Conservation (phyloP, 2,797 vertebrate genomes). For the Pseudotriccus pelzelni region DNA sequence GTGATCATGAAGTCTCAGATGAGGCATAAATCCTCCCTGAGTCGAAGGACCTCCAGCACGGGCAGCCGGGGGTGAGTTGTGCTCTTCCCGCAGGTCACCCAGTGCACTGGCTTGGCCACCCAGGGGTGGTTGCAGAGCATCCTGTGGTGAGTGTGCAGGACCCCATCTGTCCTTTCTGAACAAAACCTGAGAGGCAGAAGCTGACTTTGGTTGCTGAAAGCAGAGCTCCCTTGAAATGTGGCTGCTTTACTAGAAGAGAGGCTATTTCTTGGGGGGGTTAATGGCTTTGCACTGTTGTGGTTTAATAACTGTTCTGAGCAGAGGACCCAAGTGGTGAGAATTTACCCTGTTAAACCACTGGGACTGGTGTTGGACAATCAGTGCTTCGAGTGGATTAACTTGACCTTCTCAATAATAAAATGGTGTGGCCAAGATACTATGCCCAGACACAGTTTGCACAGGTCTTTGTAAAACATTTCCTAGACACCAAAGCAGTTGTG, state of each 20-base stretch:
- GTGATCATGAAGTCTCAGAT: conserved; percentile 98
- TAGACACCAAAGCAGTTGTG: not conserved
- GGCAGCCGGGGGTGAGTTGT: conserved; percentile 91
- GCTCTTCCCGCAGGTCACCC: not conserved
- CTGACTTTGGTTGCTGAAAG: not conserved
- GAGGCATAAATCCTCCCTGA: conserved; percentile 95
- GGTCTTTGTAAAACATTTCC: not conserved
- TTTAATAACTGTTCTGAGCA: not conserved
- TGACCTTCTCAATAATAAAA: not conserved
- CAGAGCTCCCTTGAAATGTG: not conserved
- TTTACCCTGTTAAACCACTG: not conserved
- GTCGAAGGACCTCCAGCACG: conserved; percentile 91
- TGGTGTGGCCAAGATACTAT: not conserved
- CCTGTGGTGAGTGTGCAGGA: rapidly evolving
- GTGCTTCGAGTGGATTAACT: not conserved
- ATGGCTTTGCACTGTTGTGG: not conserved
- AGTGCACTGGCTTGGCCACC: not conserved
- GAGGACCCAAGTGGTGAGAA: not conserved
- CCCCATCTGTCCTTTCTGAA: not conserved
- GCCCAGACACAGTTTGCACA: not conserved
- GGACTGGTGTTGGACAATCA: not conserved
- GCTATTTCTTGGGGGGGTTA: not conserved
- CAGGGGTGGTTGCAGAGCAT: not conserved
- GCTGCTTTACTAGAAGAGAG: not conserved
- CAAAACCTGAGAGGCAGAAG: not conserved